phyloP scores from a whole-genome alignment of 2,797 vertebrate species.

The Prionace glauca region DNA sequence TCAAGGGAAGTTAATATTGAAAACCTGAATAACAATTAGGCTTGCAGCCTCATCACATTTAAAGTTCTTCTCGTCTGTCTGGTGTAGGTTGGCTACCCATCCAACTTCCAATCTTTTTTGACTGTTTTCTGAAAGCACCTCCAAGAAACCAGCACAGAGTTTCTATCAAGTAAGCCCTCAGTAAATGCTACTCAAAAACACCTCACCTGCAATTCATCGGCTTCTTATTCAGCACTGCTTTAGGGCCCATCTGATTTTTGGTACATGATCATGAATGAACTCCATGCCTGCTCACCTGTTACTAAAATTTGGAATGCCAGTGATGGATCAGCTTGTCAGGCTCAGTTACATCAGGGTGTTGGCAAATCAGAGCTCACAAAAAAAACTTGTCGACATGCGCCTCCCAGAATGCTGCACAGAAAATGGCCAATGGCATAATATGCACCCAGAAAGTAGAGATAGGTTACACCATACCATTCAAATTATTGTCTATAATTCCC shows the following conservation, averaged over 20 bases:
- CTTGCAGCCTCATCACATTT: not conserved
- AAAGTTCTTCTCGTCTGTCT: not conserved
- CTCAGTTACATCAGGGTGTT: too few relatives aligned
- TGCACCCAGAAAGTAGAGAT: not conserved
- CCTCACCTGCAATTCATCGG: not conserved
- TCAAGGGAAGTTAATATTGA: not conserved
- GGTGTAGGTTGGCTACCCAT: not conserved
- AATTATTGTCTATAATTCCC: not conserved
- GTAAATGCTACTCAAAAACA: not conserved
- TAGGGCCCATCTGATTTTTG: not conserved
- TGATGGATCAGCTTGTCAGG: not conserved
- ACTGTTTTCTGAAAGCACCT: not conserved
- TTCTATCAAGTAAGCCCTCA: too few relatives aligned
- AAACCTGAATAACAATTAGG: not conserved
- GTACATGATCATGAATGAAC: not conserved
- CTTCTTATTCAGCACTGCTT: not conserved
- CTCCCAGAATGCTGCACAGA: not conserved
- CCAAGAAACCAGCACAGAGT: not conserved
- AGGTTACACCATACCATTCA: not conserved
- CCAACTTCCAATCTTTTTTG: not conserved
- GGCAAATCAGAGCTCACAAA: too few relatives aligned
- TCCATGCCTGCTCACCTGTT: not conserved
- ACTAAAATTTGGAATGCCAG: not conserved
- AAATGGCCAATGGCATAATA: not conserved
- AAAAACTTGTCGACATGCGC: not conserved